Evolutionary conservation across 30 jellyfish, hydroid and myxozoan species (phyloP).

Genomic region (Aurelia coerulea): DNA sequence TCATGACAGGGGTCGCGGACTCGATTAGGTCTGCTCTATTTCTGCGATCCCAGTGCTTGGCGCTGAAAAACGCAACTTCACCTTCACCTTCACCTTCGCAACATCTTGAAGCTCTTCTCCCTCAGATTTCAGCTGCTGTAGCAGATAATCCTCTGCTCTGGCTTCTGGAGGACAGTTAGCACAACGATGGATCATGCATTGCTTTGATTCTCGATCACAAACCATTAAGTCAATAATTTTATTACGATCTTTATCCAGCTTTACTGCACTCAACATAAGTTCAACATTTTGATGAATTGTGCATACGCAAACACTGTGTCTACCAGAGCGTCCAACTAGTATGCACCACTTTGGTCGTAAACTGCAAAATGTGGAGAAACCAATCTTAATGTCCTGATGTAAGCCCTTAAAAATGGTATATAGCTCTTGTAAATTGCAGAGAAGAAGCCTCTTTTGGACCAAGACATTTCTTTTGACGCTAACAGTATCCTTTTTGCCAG

Average conservation of each 20-base stretch:
- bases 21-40: too few species aligned
- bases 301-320: constrained; percentile 85
- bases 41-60: too few species aligned
- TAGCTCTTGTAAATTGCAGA: constrained; percentile 47
- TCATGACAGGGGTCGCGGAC: too few species aligned
- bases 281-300: constrained; percentile 69
- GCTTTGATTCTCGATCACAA: constrained; percentile 52
- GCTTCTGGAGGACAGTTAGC: constrained; percentile 56
- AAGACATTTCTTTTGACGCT: constrained; percentile 51
- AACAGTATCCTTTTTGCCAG: constrained; percentile 69
- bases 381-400: constrained; percentile 45
- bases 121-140: constrained; percentile 6
- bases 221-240: constrained; percentile 53
- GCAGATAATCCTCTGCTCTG: constrained; percentile 4
- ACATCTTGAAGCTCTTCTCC: too few species aligned
- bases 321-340: constrained; percentile 77
- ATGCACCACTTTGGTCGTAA: constrained; percentile 79
- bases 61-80: too few species aligned
- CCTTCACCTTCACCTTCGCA: too few species aligned
- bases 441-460: constrained; percentile 58
- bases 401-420: constrained; percentile 40
- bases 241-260: constrained; percentile 25
- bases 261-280: constrained; percentile 46
- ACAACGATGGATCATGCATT: constrained; percentile 81
- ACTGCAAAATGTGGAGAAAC: constrained; percentile 76